Percentiles rank a stretch among this genome's conserved stretches.
Conservation (phyloP, 2,113 vertebrate species). For the Rhadina sibilatrix region DNA sequence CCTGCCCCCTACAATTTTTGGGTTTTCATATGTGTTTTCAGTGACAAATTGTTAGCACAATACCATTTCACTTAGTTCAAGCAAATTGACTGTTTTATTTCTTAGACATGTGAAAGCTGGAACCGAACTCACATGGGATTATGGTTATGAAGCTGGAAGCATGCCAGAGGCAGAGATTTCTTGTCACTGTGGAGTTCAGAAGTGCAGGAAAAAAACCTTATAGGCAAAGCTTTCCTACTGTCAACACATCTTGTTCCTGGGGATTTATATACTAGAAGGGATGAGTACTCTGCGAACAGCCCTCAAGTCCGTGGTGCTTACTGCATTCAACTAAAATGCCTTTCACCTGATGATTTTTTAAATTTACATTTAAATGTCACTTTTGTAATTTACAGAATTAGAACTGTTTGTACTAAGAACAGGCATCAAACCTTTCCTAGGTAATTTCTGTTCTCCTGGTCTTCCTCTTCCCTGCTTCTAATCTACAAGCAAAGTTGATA, state of each 20-base stretch:
- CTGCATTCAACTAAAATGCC: not conserved
- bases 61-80: not conserved
- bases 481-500: not conserved
- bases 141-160: slow-evolving; percentile 73
- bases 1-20: not conserved
- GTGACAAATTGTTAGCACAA: not conserved
- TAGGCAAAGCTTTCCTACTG: slow-evolving; percentile 15
- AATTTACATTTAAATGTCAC: not conserved
- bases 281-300: not conserved
- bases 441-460: not conserved
- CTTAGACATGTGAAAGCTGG: slow-evolving; percentile 85
- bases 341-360: not conserved
- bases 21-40: not conserved
- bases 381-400: not conserved
- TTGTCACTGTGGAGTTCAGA: slow-evolving; percentile 80
- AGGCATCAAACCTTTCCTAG: not conserved
- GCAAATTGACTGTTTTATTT: slow-evolving; percentile 34
- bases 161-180: slow-evolving; percentile 74
- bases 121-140: slow-evolving; percentile 91
- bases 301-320: slow-evolving; percentile 1
- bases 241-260: not conserved
- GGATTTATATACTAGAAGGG: not conserved
- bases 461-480: not conserved
- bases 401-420: not conserved
- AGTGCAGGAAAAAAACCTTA: slow-evolving; percentile 77